These are phyloP conservation scores for Danaus chrysippus DNA, from an alignment of 2,888 invertebrate genomes.

Conservation along the genomic window DNA sequence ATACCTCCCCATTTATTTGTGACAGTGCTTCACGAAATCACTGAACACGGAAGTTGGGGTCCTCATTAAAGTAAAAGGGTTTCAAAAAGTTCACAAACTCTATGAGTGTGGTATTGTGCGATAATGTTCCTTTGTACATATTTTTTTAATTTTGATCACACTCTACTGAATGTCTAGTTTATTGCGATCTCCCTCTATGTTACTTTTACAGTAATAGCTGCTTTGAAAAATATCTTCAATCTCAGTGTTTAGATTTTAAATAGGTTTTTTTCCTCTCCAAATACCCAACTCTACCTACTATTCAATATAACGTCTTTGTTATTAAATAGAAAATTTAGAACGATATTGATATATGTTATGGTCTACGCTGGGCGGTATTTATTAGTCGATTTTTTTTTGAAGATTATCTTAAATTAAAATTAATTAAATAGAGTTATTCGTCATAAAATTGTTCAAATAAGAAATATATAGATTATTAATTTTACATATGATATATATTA, in stretches of 20 bases:
- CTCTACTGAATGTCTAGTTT: slow-evolving; percentile 9
- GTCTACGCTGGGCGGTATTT: too few species aligned
- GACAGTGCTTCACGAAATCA: slow-evolving; percentile 28
- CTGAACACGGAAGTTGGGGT: slow-evolving; percentile 28
- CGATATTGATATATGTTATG: background rate
- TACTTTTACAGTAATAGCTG: background rate
- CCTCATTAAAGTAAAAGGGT: slow-evolving; percentile 31
- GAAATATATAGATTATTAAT: too few species aligned
- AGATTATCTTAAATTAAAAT: too few species aligned
- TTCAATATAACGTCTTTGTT: background rate
- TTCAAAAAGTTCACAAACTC: slow-evolving; percentile 29
- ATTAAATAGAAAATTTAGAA: background rate
- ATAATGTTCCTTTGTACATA: slow-evolving; percentile 23
- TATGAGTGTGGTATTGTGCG: slow-evolving; percentile 26
- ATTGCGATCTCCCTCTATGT: slow-evolving; percentile 22
- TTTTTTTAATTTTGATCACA: slow-evolving; percentile 24
- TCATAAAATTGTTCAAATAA: too few species aligned
- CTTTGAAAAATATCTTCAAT: background rate
- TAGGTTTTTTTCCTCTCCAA: background rate
- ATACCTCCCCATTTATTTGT: slow-evolving; percentile 19
- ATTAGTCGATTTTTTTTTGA: too few species aligned
- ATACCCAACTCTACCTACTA: background rate
- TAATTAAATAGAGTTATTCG: too few species aligned
- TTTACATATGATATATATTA: too few species aligned
- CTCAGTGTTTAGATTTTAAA: background rate